Evolutionary conservation across 2,113 vertebrate genomes (phyloP).

Genomic region (Carlito syrichta): DNA sequence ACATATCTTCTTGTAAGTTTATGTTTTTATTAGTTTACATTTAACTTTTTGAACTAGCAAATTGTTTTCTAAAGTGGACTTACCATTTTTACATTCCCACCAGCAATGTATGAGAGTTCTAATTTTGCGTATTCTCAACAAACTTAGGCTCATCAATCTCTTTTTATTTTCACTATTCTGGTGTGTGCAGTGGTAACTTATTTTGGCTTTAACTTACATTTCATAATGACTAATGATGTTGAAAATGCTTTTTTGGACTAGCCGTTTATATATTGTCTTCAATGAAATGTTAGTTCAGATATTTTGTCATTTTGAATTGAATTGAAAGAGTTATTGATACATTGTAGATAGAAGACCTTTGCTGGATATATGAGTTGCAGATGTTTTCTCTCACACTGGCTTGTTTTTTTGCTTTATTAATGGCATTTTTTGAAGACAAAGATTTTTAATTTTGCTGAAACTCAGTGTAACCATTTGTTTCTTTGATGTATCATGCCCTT

Average conservation of each 20-base stretch:
- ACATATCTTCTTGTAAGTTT: no score
- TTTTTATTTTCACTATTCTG: not conserved
- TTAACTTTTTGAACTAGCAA: not conserved
- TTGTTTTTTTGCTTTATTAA: not conserved
- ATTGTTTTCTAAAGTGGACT: not conserved
- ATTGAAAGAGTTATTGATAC: not conserved
- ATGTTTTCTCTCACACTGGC: not conserved
- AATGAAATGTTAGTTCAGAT: not conserved
- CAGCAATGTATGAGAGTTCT: not conserved
- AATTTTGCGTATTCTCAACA: not conserved
- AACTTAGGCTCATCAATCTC: not conserved
- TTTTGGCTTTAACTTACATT: not conserved
- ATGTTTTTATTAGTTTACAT: no score
- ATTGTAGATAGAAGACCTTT: not conserved
- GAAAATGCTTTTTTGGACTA: not conserved
- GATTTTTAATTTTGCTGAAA: not conserved
- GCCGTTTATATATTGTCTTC: not conserved
- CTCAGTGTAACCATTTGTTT: not conserved
- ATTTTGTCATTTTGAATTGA: not conserved
- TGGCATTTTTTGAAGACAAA: not conserved
- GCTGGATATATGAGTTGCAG: not conserved
- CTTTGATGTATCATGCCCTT: not conserved
- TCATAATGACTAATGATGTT: not conserved
- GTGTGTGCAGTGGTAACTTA: not conserved
- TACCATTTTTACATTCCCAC: not conserved